phyloP scores from a whole-genome alignment of 2,113 vertebrate genomes.

The Otus sunia region DNA sequence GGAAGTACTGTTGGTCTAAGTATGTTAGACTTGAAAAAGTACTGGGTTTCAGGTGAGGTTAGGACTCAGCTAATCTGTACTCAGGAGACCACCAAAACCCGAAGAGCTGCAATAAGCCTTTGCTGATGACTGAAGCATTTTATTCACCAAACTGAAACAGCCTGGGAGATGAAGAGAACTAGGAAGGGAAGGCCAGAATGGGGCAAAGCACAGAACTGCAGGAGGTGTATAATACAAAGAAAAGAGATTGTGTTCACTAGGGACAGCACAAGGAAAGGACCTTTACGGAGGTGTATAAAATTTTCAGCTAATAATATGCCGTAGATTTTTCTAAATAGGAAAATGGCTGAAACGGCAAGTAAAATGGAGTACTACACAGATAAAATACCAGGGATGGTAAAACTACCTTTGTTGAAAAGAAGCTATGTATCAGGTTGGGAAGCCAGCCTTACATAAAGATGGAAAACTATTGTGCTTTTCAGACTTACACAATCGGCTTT shows the following conservation, averaged over 20 bases:
- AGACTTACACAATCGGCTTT: neutral
- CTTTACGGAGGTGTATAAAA: neutral
- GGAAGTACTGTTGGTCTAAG: neutral
- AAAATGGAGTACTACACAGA: constrained; percentile 10
- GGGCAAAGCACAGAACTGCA: neutral
- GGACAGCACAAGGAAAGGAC: neutral
- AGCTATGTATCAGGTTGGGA: neutral
- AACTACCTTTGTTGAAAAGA: neutral
- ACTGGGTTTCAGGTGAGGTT: neutral
- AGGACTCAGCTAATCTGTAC: neutral
- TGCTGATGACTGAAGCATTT: neutral
- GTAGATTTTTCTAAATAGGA: neutral
- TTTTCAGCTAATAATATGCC: neutral
- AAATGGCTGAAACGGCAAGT: constrained; percentile 15
- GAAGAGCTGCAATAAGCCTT: neutral
- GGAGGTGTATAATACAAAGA: neutral
- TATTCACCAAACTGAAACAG: neutral
- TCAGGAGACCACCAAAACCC: neutral
- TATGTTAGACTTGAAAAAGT: neutral
- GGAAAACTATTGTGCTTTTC: neutral
- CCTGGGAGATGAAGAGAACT: neutral
- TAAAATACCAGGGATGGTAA: neutral
- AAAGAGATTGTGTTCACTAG: neutral
- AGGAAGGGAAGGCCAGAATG: neutral
- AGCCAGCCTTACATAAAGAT: neutral